Evolutionary conservation across 1,140 invertebrate species (phyloP).

Genomic region (Diachasmimorpha longicaudata): DNA sequence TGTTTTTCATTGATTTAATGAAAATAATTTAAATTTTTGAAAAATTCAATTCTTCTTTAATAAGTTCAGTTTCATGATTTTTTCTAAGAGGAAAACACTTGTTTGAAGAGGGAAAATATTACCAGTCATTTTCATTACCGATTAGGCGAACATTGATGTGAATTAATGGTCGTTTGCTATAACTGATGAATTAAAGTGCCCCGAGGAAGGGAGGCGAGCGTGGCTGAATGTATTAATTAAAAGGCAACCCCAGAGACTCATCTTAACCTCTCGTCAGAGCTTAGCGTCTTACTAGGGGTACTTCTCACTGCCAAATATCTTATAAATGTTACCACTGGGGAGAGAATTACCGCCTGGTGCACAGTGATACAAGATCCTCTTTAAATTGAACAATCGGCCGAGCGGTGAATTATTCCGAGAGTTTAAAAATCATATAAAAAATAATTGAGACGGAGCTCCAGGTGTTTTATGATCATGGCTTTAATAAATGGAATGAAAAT

Average conservation of each 20-base stretch:
- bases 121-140: slow-evolving; percentile 12
- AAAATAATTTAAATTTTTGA: no score
- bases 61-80: no score
- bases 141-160: slow-evolving; percentile 62
- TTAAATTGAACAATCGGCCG: not conserved
- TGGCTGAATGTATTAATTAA: slow-evolving; percentile 35
- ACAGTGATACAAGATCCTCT: slow-evolving; percentile 25
- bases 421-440: not conserved
- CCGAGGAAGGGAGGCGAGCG: not conserved
- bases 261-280: slow-evolving; percentile 27
- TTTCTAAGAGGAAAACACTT: not conserved
- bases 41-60: no score
- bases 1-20: no score
- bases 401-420: not conserved
- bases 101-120: not conserved
- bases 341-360: slow-evolving; percentile 32
- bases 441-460: not conserved
- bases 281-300: slow-evolving; percentile 33
- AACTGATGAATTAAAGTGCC: slow-evolving; percentile 23
- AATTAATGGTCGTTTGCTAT: slow-evolving; percentile 56
- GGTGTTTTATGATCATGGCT: not conserved
- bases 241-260: slow-evolving; percentile 30
- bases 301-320: slow-evolving; percentile 29
- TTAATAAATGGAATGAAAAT: not conserved
- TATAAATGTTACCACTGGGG: slow-evolving; percentile 39